Conservation (phyloP, 2,113 vertebrate genomes). For the Tringa solitaria region DNA sequence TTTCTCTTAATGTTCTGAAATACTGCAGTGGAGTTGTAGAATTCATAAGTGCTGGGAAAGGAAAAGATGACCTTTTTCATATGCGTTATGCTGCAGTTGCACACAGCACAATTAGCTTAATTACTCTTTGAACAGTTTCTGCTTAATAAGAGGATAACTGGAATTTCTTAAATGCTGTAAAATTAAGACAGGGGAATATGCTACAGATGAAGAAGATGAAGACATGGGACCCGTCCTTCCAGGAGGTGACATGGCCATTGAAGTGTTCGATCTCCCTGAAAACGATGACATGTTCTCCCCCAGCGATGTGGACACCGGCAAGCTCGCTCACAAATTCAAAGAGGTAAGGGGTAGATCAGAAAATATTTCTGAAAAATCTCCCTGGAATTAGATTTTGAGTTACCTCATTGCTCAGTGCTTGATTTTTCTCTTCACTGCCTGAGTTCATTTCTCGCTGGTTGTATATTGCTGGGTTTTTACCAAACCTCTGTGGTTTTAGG, state of each 20-base stretch:
- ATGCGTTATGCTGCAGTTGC: background rate
- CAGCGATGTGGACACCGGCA: slow-evolving; percentile 89
- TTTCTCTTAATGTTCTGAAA: background rate
- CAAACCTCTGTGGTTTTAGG: background rate
- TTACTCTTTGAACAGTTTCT: background rate
- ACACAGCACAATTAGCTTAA: background rate
- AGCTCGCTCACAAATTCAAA: slow-evolving; percentile 97
- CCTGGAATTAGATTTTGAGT: background rate
- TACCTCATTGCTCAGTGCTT: background rate
- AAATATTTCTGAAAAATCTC: background rate
- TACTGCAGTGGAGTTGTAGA: background rate
- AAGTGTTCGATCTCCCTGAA: slow-evolving; percentile 96
- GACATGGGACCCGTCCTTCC: slow-evolving; percentile 80
- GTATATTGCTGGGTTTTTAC: background rate
- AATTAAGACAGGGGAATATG: slow-evolving; percentile 95
- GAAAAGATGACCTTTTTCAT: background rate
- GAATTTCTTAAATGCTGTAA: slow-evolving; percentile 53
- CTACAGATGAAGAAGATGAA: slow-evolving; percentile 93
- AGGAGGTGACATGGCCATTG: slow-evolving; percentile 88
- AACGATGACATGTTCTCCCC: slow-evolving; percentile 92
- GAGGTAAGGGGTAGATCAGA: slow-evolving; percentile 77
- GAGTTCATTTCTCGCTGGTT: background rate
- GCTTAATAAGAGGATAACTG: slow-evolving; percentile 37
- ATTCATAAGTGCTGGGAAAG: background rate
- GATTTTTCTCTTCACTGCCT: background rate